Evolutionary conservation across 92 coral and sea anemone genomes (phyloP).

Genomic region (Micromussa lordhowensis): DNA sequence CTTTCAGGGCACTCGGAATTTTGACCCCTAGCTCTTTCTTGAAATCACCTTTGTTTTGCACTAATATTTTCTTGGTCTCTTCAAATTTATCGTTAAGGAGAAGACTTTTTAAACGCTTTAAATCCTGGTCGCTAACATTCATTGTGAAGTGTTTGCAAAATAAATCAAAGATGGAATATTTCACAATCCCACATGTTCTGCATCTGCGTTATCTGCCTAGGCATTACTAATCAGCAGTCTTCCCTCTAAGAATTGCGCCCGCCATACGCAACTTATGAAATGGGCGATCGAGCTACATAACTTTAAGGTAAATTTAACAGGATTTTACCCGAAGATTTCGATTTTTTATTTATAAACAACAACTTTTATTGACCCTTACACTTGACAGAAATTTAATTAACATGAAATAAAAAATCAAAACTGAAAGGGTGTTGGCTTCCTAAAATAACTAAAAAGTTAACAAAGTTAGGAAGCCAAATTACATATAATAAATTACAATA

Average conservation of each 20-base stretch:
- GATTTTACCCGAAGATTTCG: slow-evolving; percentile 13
- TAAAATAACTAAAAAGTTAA: too few relatives aligned
- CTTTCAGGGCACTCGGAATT: slow-evolving; percentile 43
- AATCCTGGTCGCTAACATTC: slow-evolving; percentile 23
- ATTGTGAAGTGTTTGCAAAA: slow-evolving; percentile 33
- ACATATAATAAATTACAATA: too few relatives aligned
- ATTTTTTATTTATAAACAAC: slow-evolving; percentile 30
- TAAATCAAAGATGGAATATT: slow-evolving; percentile 12
- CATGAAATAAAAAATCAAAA: too few relatives aligned
- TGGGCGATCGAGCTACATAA: slow-evolving; percentile 13
- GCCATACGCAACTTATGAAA: slow-evolving; percentile 20
- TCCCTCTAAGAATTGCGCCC: slow-evolving; percentile 15
- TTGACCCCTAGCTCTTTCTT: slow-evolving; percentile 36
- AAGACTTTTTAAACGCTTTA: slow-evolving; percentile 19
- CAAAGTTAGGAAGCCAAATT: too few relatives aligned
- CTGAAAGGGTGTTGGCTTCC: too few relatives aligned
- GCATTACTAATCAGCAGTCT: slow-evolving; percentile 11
- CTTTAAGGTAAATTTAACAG: slow-evolving; percentile 34
- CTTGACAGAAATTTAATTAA: too few relatives aligned
- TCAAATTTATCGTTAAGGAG: slow-evolving; percentile 26
- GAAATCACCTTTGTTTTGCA: slow-evolving; percentile 15
- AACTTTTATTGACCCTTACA: too few relatives aligned
- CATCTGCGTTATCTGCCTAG: slow-evolving; percentile 12
- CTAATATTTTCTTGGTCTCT: slow-evolving; percentile 30
- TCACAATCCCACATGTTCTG: slow-evolving; percentile 28